phyloP scores from a whole-genome alignment of 2,113 vertebrate species.

The Antennarius striatus region DNA sequence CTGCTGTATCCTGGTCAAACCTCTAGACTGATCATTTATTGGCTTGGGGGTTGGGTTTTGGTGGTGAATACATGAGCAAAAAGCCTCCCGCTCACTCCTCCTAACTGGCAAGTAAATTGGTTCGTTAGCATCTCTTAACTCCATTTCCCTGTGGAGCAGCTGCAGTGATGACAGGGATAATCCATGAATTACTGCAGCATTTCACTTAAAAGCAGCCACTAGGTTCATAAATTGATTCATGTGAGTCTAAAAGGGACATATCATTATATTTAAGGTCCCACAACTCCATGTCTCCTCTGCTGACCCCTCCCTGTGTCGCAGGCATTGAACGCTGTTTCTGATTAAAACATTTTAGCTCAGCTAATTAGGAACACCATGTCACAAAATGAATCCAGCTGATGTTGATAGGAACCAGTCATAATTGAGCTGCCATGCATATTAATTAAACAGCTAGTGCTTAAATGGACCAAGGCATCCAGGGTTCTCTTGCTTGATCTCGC shows the following conservation, averaged over 20 bases:
- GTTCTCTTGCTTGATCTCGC: conserved; percentile 45
- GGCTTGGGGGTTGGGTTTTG: conserved; percentile 2
- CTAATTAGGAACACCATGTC: conserved; percentile 57
- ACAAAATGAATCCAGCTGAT: conserved; percentile 50
- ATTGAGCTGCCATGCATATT: conserved; percentile 66
- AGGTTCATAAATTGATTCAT: conserved; percentile 21
- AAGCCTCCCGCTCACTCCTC: conserved; percentile 5
- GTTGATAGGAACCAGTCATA: conserved; percentile 61
- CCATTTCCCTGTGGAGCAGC: conserved; percentile 19
- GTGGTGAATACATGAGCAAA: conserved; percentile 32
- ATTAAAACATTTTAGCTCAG: conserved; percentile 40
- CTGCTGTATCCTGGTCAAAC: conserved; percentile 44
- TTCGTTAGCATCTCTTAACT: conserved; percentile 27
- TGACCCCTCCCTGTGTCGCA: background rate
- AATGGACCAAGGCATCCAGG: conserved; percentile 51
- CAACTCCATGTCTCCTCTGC: background rate
- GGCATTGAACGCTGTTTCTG: conserved; percentile 38
- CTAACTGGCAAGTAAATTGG: conserved; percentile 41
- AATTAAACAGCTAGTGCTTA: conserved; percentile 59
- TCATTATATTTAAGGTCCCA: conserved; percentile 29
- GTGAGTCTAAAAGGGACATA: conserved; percentile 18
- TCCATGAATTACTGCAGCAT: conserved; percentile 19
- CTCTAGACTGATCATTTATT: conserved; percentile 35
- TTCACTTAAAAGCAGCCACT: conserved; percentile 10
- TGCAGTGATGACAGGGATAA: conserved; percentile 21